Percentiles rank a stretch among this genome's conserved stretches.
Evolutionary conservation across 2,888 invertebrate species (phyloP).

Genomic region (Pediacus dermestoides): DNA sequence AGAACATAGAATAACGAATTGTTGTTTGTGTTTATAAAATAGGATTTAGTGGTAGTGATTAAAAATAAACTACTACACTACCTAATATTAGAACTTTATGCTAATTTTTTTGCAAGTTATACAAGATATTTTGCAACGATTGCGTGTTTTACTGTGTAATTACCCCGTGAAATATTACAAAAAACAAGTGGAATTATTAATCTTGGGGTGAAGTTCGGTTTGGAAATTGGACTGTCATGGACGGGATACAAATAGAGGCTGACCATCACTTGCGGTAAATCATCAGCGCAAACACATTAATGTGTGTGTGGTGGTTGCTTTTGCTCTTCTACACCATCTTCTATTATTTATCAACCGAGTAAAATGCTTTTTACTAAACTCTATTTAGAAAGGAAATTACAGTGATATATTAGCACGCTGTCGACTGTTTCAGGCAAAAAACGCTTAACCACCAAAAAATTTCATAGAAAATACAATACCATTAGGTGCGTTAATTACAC

Average conservation of each 20-base stretch:
- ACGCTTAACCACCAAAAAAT: too few species aligned
- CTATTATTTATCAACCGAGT: slow-evolving; percentile 15
- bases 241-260: slow-evolving; percentile 45
- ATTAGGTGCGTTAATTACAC: too few species aligned
- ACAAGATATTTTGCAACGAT: too few species aligned
- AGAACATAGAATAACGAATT: too few species aligned
- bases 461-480: too few species aligned
- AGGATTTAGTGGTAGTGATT: too few species aligned
- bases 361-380: slow-evolving; percentile 15
- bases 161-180: slow-evolving; percentile 49
- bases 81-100: too few species aligned
- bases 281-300: slow-evolving; percentile 34
- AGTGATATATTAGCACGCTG: slow-evolving; percentile 11
- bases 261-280: slow-evolving; percentile 44
- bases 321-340: slow-evolving; percentile 12
- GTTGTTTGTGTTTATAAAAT: too few species aligned
- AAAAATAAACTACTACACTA: too few species aligned
- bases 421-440: too few species aligned
- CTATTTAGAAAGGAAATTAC: slow-evolving; percentile 12
- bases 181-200: slow-evolving; percentile 50
- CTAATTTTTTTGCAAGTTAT: too few species aligned
- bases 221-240: slow-evolving; percentile 49
- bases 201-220: slow-evolving; percentile 44
- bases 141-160: too few species aligned
- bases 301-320: slow-evolving; percentile 17